Base-by-base conservation (phyloP, 30 jellyfish, hydroid and myxozoan genomes). In the Pelagia noctiluca region DNA sequence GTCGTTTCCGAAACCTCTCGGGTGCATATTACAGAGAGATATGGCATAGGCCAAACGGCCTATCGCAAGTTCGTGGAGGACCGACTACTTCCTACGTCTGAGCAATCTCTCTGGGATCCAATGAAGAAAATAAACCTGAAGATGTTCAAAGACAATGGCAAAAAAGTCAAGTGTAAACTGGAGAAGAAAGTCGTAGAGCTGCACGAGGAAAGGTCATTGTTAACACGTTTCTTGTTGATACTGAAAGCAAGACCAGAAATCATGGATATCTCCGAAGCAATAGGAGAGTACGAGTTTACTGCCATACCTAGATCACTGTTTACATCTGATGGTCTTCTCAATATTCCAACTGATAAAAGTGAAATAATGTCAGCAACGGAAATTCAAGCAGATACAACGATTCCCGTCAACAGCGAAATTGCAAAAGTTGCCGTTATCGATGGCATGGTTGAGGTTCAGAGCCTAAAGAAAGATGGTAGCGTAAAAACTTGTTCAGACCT, bases 381-480 rank as follows among this genome's bases (percentile, higher is more conserved):
- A 71, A 42, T 71, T 42, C 70, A 71, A 71, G 83, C 68, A 71
- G 83, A 37, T 35, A 22, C 16, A 36, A 71, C 68, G 2, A 71
- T 71, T 36, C 37, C 83, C 46, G 83, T 37, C 46, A 71, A 37
- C 68, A 71, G 83, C 67, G 38, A 34, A 37, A 37, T 71, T 71
- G 21, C 67, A 71, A 71, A 35, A 71, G 83, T 71, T 37, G 67
- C 83, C 37, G 83, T 71, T 42, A 71, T 71, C 83, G 83, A 71
- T 37, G 83, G 69, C 83, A 71, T 71, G 83, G 83, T 34, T 71
- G 68, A 71, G 83, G 83, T 71, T 42, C 83, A 71, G 69, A 71
- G 83, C 48, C 68, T 68, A 34, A 68, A 68, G 68, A 71, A 71
- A 71, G 68, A 71, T 46, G 83, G 68, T 37, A 71, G 83, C 68